Evolutionary conservation across 2,888 invertebrate species (phyloP).

Genomic region (Troides helena): DNA sequence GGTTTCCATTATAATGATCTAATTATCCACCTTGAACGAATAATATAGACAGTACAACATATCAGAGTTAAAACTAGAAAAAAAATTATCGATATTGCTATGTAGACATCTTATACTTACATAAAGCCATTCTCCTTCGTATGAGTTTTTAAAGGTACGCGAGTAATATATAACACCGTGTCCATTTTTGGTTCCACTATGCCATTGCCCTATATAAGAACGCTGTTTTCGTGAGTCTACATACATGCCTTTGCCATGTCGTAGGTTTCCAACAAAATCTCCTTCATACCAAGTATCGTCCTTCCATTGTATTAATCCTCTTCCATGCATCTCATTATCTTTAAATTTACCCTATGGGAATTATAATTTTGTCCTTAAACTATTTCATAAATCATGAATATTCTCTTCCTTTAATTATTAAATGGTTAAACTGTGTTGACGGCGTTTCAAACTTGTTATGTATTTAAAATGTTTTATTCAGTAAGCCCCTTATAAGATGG

Average conservation of each 20-base stretch:
- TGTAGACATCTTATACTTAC: slow-evolving; percentile 44
- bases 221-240: slow-evolving; percentile 64
- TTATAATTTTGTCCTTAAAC: not conserved
- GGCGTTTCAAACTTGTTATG: too few relatives aligned
- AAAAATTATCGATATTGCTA: not conserved
- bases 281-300: slow-evolving; percentile 81
- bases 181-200: slow-evolving; percentile 71
- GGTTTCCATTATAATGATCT: too few relatives aligned
- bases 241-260: slow-evolving; percentile 77
- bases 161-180: slow-evolving; percentile 61
- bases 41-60: too few relatives aligned
- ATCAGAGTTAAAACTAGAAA: not conserved
- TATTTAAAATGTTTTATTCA: too few relatives aligned
- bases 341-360: slow-evolving; percentile 77
- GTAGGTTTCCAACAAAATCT: slow-evolving; percentile 76
- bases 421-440: too few relatives aligned
- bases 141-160: slow-evolving; percentile 54
- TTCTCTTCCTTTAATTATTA: too few relatives aligned
- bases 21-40: too few relatives aligned
- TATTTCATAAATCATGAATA: not conserved
- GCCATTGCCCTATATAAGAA: slow-evolving; percentile 71
- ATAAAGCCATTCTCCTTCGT: slow-evolving; percentile 65
- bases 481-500: too few relatives aligned
- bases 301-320: slow-evolving; percentile 77
- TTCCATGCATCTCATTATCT: slow-evolving; percentile 77